Conservation (phyloP, 2,113 vertebrate genomes). For the Scophthalmus maximus region DNA sequence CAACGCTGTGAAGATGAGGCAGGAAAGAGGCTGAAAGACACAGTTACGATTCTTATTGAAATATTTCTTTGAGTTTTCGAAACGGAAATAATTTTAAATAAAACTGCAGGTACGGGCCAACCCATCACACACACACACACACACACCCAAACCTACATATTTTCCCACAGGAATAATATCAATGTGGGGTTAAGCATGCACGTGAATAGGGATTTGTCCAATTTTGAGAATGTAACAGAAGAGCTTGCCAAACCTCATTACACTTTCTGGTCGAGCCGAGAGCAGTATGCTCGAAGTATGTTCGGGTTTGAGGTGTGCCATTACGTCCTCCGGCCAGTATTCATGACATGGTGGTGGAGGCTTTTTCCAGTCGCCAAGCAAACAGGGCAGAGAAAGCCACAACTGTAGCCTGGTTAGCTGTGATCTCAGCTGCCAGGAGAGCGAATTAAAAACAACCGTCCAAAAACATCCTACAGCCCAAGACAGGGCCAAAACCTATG, state of each 20-base stretch:
- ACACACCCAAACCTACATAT: background rate
- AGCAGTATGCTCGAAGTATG: background rate
- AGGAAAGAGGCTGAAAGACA: background rate
- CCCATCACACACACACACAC: background rate
- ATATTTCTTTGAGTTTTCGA: constrained; percentile 24
- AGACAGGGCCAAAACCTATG: background rate
- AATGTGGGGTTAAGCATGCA: background rate
- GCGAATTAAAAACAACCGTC: background rate
- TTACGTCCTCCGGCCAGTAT: background rate
- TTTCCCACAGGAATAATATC: background rate
- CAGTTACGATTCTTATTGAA: background rate
- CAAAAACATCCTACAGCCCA: background rate
- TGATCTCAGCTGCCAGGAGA: background rate
- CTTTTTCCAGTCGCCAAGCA: background rate
- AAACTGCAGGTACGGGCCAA: no score
- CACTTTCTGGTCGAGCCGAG: background rate
- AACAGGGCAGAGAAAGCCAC: no score
- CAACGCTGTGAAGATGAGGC: constrained; percentile 6
- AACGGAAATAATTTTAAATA: constrained; percentile 1
- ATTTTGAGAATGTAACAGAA: background rate
- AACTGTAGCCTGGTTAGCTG: background rate
- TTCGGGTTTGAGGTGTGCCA: background rate
- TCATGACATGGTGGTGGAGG: background rate
- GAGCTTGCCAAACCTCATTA: background rate
- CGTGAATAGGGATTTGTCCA: background rate